A percentile compares a stretch with the other conserved stretches of the same genome.
These are phyloP conservation scores for Apoderus coryli DNA, from an alignment of 2,888 invertebrate species.

Conservation along the genomic window DNA sequence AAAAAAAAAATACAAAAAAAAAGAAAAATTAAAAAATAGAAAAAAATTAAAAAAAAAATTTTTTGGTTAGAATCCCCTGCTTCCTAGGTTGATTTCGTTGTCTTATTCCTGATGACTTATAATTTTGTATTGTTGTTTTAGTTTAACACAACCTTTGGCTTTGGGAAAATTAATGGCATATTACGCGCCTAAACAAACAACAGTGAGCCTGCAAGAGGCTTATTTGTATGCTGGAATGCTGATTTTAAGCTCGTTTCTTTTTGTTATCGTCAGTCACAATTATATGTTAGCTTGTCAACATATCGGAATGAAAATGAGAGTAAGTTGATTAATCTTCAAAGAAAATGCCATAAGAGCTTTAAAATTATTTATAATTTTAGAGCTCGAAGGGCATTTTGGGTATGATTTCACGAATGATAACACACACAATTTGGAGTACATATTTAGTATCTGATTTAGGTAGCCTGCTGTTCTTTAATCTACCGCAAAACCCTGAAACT, in stretches of 20 bases:
- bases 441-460: too few species aligned
- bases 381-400: too few species aligned
- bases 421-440: too few species aligned
- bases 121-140: constrained; percentile 16
- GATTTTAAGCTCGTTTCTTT: constrained; percentile 35
- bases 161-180: constrained; percentile 23
- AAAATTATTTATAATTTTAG: too few species aligned
- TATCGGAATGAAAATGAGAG: constrained; percentile 67
- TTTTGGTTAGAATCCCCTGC: too few species aligned
- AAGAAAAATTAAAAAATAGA: too few species aligned
- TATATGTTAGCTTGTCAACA: constrained; percentile 79
- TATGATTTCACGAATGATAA: too few species aligned
- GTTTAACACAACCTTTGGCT: constrained; percentile 23
- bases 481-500: constrained; percentile 47
- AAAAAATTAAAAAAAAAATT: constrained; percentile 1
- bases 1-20: too few species aligned
- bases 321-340: too few species aligned
- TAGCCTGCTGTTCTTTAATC: constrained; percentile 16
- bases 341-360: too few species aligned
- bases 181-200: constrained; percentile 19
- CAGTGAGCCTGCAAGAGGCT: constrained; percentile 17
- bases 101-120: background rate
- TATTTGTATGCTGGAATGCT: constrained; percentile 21
- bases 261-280: constrained; percentile 52
- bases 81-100: constrained; percentile 2